Evolutionary conservation across 2,797 vertebrate genomes (phyloP).

Genomic region (Danio choprae): DNA sequence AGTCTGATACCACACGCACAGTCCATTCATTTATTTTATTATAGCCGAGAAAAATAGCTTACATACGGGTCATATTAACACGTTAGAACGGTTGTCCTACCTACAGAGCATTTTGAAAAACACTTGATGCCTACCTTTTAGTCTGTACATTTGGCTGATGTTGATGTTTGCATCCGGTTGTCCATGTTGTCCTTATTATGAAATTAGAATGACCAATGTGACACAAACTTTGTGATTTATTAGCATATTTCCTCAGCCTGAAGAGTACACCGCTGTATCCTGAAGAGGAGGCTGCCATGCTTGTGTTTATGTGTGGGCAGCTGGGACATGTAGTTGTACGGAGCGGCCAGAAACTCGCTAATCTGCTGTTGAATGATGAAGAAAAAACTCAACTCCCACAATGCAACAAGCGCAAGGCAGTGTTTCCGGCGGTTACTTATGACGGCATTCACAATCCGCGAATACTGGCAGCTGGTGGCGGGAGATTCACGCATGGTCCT

Average conservation of each 20-base stretch:
- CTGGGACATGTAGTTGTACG: conserved; percentile 74
- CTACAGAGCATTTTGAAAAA: neutral
- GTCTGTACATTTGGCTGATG: conserved; percentile 54
- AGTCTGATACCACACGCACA: neutral
- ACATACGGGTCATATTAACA: too few species aligned
- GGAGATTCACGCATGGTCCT: conserved; percentile 52
- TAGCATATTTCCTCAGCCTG: conserved; percentile 62
- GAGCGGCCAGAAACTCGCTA: neutral
- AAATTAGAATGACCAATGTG: conserved; percentile 1
- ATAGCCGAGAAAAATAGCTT: neutral
- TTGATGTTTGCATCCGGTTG: conserved; percentile 50
- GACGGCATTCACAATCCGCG: conserved; percentile 12
- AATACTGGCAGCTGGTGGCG: conserved; percentile 47
- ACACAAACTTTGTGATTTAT: conserved; percentile 48
- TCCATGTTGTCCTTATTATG: conserved; percentile 61
- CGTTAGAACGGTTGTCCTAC: neutral
- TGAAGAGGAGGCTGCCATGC: conserved; percentile 73
- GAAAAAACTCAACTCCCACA: conserved; percentile 66
- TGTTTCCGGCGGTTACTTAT: conserved; percentile 32
- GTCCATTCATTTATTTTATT: neutral
- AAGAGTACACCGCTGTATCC: conserved; percentile 60
- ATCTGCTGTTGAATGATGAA: rapidly evolving
- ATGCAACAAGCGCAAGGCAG: neutral
- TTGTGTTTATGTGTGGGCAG: neutral
- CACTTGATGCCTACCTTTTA: conserved; percentile 51